These are phyloP conservation scores for Urocynchramus pylzowi DNA, from an alignment of 2,113 vertebrate genomes.

Conservation along the genomic window DNA sequence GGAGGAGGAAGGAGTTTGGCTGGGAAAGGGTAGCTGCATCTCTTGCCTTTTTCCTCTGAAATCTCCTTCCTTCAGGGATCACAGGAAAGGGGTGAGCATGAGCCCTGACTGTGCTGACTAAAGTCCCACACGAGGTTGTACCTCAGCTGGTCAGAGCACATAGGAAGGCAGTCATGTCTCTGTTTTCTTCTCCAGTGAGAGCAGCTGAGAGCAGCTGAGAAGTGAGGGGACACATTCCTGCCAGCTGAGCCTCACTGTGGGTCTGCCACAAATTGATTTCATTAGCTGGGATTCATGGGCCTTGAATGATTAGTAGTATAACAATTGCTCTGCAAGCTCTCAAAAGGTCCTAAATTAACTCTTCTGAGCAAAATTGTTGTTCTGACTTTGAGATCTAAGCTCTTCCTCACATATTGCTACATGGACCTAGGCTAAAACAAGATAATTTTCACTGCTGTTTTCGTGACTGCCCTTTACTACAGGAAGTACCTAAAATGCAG, in stretches of 20 bases:
- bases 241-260: background rate
- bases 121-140: background rate
- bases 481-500: background rate
- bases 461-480: background rate
- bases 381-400: background rate
- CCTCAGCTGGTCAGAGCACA: background rate
- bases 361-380: background rate
- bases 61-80: background rate
- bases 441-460: background rate
- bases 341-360: background rate
- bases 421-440: background rate
- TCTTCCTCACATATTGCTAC: background rate
- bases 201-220: fast-evolving
- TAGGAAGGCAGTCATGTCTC: background rate
- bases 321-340: background rate
- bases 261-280: background rate
- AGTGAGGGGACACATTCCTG: background rate
- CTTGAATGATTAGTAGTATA: background rate
- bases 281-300: background rate
- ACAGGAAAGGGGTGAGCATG: background rate
- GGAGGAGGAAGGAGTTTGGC: background rate
- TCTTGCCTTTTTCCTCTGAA: background rate
- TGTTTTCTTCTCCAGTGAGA: background rate
- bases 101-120: background rate
- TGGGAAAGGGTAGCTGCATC: background rate